phyloP scores from a whole-genome alignment of 2,113 vertebrate genomes.

The Brienomyrus longianalis region DNA sequence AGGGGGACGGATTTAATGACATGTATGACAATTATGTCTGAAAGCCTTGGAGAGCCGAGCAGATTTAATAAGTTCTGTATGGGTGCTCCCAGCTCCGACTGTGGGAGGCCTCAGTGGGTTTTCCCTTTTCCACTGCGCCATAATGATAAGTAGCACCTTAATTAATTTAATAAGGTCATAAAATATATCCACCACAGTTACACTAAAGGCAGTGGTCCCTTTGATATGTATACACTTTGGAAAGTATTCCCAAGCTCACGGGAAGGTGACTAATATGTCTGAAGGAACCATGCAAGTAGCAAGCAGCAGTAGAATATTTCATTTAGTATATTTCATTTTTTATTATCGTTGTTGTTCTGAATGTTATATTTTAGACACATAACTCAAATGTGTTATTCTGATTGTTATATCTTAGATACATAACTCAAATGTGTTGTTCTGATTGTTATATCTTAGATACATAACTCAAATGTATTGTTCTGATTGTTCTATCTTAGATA shows the following conservation, averaged over 20 bases:
- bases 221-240: constrained; percentile 34
- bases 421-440: too few species aligned
- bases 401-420: background rate
- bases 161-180: constrained; percentile 68
- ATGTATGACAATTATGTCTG: constrained; percentile 55
- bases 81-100: constrained; percentile 47
- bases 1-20: constrained; percentile 54
- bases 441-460: background rate
- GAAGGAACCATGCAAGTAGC: too few species aligned
- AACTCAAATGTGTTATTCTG: background rate
- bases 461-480: background rate
- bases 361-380: background rate
- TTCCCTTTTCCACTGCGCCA: constrained; percentile 18
- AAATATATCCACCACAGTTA: constrained; percentile 52
- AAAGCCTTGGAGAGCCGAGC: constrained; percentile 49
- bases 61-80: constrained; percentile 62
- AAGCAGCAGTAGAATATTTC: background rate
- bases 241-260: constrained; percentile 30
- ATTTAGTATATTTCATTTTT: background rate
- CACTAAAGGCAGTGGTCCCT: constrained; percentile 43
- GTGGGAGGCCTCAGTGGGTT: constrained; percentile 41
- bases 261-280: background rate
- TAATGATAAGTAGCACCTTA: constrained; percentile 58
- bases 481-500: background rate
- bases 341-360: background rate